These are phyloP conservation scores for Lacanobia wlatinum DNA, from an alignment of 2,888 invertebrate species.

Conservation along the genomic window DNA sequence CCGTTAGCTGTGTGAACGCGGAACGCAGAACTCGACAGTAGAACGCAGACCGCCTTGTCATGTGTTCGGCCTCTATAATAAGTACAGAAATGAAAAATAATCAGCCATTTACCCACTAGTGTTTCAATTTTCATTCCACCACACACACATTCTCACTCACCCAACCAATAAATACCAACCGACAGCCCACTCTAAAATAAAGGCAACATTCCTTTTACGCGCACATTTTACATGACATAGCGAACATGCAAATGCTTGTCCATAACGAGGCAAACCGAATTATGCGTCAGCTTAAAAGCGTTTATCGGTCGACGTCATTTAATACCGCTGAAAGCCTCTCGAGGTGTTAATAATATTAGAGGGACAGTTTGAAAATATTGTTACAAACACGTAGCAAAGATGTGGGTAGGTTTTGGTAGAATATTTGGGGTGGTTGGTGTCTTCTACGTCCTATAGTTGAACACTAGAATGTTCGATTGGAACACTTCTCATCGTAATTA, in stretches of 20 bases:
- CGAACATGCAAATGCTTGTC: slow-evolving; percentile 54
- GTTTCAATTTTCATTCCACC: background rate
- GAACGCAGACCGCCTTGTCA: no score
- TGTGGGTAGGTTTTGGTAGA: background rate
- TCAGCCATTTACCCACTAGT: background rate
- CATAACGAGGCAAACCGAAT: slow-evolving; percentile 70
- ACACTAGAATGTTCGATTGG: no score
- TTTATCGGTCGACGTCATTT: slow-evolving; percentile 79
- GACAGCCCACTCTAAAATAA: slow-evolving; percentile 47
- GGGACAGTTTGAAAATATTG: slow-evolving; percentile 40
- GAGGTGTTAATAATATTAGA: slow-evolving; percentile 73
- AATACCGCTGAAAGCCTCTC: slow-evolving; percentile 57
- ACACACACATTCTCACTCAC: background rate
- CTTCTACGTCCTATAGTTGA: background rate
- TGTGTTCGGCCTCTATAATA: no score
- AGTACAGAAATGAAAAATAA: background rate
- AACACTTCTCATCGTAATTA: no score
- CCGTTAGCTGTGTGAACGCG: no score
- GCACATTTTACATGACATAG: slow-evolving; percentile 33
- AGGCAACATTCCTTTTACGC: slow-evolving; percentile 49
- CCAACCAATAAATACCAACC: slow-evolving; percentile 31
- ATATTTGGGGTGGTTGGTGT: background rate
- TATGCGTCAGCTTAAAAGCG: slow-evolving; percentile 77
- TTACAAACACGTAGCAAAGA: background rate
- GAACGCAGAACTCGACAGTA: no score